phyloP scores from a whole-genome alignment of 2,113 vertebrate genomes.

The Gila orcuttii region DNA sequence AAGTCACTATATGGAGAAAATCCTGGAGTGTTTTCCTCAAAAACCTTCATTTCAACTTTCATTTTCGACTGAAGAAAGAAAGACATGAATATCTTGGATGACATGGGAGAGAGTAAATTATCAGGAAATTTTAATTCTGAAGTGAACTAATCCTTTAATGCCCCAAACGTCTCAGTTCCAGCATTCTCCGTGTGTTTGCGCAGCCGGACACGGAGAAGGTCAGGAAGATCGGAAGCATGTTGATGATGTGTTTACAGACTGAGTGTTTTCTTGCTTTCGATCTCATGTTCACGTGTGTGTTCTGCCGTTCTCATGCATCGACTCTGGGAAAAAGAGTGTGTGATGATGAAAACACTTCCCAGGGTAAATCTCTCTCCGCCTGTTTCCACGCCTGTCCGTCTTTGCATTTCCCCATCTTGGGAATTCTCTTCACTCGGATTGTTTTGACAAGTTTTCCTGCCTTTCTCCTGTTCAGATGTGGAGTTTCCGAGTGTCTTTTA shows the following conservation, averaged over 20 bases:
- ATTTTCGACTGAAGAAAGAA: no score
- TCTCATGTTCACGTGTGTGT: not conserved
- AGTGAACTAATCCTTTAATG: no score
- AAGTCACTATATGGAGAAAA: no score
- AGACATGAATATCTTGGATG: no score
- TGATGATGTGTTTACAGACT: conserved; percentile 51
- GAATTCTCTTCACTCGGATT: conserved; percentile 84
- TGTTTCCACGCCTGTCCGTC: not conserved
- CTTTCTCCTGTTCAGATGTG: conserved; percentile 68
- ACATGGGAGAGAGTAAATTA: no score
- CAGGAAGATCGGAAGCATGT: conserved; percentile 20
- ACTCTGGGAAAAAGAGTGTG: conserved; percentile 51
- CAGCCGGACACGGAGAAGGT: not conserved
- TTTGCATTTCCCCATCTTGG: conserved; percentile 65
- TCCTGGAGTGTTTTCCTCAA: no score
- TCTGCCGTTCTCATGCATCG: conserved; percentile 63
- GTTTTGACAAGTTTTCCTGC: conserved; percentile 85
- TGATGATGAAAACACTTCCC: conserved; percentile 24
- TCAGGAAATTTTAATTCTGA: no score
- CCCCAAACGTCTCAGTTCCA: not conserved
- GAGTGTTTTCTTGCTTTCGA: not conserved
- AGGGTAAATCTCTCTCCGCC: conserved; percentile 32
- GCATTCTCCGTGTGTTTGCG: not conserved
- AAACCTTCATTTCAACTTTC: no score
- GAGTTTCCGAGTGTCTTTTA: conserved; percentile 26